Base-by-base conservation (phyloP, 2,888 invertebrate species). In the Thecophora atra region DNA sequence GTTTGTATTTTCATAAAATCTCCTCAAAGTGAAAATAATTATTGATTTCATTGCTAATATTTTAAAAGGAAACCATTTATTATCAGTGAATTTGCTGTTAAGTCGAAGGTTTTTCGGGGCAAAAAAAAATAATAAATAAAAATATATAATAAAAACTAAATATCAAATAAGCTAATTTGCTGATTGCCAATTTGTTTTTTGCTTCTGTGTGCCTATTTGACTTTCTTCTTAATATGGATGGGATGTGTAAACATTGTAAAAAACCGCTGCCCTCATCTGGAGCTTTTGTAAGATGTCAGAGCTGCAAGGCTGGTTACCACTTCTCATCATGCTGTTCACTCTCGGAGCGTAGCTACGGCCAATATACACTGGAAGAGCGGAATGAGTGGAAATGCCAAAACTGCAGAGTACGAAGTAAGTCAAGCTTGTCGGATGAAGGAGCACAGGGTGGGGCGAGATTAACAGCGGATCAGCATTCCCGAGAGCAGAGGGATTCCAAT, bases 361-460 rank as follows among this genome's bases (percentile, higher is more conserved):
- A 54, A 54, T 54, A 54, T 54, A 54, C 54, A 5, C 21, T 5
- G 3, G 54, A 13, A 24, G 21, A 54, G 17, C 5, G 69, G 54
- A 64, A 15, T 42, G 17, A n/a, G 2, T 68, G 72, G 69, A 65
- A 58, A 56, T 72, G 60, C 52, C 69, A 70, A 3, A 19, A 6
- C 24, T 72, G 70, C 47, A 42, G 64, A 37, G n/a, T 63, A 6
- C 58, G 81, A 79, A 37, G 77, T 79, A 54, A 82, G 75, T 73
- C 83, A 21, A 21, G 21, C 3, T 54, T 21, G 19, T 54, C 54
- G 54, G 3, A 21, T 54, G 54, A 77, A 69, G 77, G 80, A 63
- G 76, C 83, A 82, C n/a, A 15, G 6, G n/a, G 13, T n/a, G 60
- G 15, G 11, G 24, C 17, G 30, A 63, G n/a, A 44, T 19, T 19